A percentile compares a stretch with the other conserved stretches of the same genome.
Evolutionary conservation across 2,888 invertebrate species (phyloP).

Genomic region (Euproctis similis): DNA sequence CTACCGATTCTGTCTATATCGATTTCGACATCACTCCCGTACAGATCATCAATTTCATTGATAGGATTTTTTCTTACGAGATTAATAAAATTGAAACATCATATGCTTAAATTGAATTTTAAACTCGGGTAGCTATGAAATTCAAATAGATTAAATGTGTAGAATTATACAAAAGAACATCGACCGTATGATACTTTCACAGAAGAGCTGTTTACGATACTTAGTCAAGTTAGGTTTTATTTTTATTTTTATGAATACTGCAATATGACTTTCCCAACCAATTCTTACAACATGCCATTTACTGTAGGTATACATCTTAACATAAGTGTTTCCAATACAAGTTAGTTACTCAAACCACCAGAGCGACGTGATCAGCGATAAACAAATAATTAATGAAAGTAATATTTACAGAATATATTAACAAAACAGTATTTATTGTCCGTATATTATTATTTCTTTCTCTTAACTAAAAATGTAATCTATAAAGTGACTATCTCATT

Average conservation of each 20-base stretch:
- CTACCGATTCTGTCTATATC: conserved; percentile 42
- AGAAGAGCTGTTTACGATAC: too few species aligned
- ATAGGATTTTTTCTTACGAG: conserved; percentile 48
- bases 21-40: conserved; percentile 47
- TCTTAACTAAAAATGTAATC: conserved; percentile 49
- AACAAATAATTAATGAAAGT: conserved; percentile 37
- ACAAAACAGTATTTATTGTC: conserved; percentile 54
- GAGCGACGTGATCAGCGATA: conserved; percentile 34
- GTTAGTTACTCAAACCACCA: conserved; percentile 44
- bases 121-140: conserved; percentile 24
- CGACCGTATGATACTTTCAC: too few species aligned
- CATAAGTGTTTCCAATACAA: too few species aligned
- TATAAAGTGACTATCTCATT: conserved; percentile 62
- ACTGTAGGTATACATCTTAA: too few species aligned
- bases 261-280: too few species aligned
- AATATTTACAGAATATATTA: conserved; percentile 65
- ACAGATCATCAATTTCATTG: conserved; percentile 55
- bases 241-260: too few species aligned
- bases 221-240: too few species aligned
- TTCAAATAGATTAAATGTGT: conserved; percentile 8
- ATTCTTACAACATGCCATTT: too few species aligned
- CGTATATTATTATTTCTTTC: conserved; percentile 55
- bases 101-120: conserved; percentile 37
- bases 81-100: conserved; percentile 47
- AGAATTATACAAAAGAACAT: conserved; percentile 18